Evolutionary conservation across 1,140 invertebrate genomes (phyloP).

Genomic region (Contarinia nasturtii): DNA sequence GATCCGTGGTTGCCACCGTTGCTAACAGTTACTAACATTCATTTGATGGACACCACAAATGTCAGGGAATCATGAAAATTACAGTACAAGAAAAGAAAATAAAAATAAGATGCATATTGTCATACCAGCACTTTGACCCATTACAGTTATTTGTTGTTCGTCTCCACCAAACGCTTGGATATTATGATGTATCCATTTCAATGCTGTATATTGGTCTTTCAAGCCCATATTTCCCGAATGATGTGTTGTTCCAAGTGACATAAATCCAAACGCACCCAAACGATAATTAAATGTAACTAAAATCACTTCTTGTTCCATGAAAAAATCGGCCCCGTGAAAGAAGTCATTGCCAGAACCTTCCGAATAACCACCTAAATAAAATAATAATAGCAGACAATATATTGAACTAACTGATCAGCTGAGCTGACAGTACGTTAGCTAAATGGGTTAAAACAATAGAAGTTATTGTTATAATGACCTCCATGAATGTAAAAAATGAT

Average conservation of each 20-base stretch:
- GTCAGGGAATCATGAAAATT: too few species aligned
- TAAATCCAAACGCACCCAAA: slow-evolving; percentile 36
- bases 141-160: slow-evolving; percentile 28
- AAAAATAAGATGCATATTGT: too few species aligned
- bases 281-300: slow-evolving; percentile 50
- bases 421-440: too few species aligned
- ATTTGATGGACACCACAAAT: too few species aligned
- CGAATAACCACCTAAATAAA: slow-evolving; percentile 34
- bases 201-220: slow-evolving; percentile 36
- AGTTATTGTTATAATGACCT: too few species aligned
- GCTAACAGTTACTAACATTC: too few species aligned
- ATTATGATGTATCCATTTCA: slow-evolving; percentile 36
- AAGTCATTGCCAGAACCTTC: slow-evolving; percentile 28
- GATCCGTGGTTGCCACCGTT: too few species aligned
- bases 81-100: too few species aligned
- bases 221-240: slow-evolving; percentile 38
- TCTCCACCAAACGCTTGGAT: slow-evolving; percentile 32
- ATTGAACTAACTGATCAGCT: too few species aligned
- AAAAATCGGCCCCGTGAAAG: slow-evolving; percentile 38
- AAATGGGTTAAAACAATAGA: too few species aligned
- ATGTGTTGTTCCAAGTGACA: slow-evolving; percentile 29
- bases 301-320: slow-evolving; percentile 40
- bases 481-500: slow-evolving; percentile 49
- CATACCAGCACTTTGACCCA: slow-evolving; percentile 32
- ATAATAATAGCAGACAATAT: too few species aligned